A percentile compares a stretch with the other conserved stretches of the same genome.
These are phyloP conservation scores for Limnephilus auricula DNA, from an alignment of 2,888 invertebrate species.

Conservation along the genomic window DNA sequence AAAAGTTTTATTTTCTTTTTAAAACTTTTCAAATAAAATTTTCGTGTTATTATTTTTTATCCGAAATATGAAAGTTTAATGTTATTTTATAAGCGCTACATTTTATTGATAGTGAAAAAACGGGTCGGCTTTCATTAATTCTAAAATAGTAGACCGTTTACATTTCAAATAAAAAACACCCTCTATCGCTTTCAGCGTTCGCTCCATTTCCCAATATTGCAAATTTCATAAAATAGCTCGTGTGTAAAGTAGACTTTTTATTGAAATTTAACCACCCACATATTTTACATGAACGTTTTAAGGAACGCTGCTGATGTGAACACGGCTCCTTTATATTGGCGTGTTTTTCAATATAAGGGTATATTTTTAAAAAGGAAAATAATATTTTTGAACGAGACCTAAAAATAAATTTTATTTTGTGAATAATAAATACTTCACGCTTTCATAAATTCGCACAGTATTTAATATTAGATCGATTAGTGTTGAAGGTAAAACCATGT, in stretches of 20 bases:
- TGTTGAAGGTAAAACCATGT: no score
- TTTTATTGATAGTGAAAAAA: neutral
- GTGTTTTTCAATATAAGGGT: neutral
- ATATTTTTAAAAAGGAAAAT: neutral
- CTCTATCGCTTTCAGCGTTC: neutral
- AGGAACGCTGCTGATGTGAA: neutral
- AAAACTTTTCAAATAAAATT: no score
- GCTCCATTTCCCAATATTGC: neutral
- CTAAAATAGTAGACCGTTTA: neutral
- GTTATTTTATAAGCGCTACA: neutral
- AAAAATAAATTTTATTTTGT: neutral
- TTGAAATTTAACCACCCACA: constrained; percentile 13
- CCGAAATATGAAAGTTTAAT: neutral
- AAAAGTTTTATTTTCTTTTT: no score
- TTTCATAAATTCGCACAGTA: neutral
- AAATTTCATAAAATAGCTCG: neutral
- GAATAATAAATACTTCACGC: neutral
- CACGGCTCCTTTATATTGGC: neutral
- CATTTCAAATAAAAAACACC: neutral
- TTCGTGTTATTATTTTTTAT: no score
- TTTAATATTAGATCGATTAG: neutral
- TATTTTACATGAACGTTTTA: neutral
- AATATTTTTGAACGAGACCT: neutral
- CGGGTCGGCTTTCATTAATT: neutral
- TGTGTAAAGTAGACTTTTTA: constrained; percentile 15